Base-by-base conservation (phyloP, 2,113 vertebrate genomes). In the Rhinolophus ferrumequinum region DNA sequence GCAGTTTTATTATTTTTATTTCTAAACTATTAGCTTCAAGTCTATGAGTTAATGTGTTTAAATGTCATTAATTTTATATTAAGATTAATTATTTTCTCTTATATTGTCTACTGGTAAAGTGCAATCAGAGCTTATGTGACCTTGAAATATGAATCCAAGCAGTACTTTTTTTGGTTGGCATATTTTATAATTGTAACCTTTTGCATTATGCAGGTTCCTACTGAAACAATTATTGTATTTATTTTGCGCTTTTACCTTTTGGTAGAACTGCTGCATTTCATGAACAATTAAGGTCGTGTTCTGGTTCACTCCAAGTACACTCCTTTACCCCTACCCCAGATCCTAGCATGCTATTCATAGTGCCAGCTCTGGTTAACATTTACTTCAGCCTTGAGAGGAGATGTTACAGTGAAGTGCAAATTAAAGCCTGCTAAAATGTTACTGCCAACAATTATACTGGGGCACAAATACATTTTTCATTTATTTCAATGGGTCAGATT, bases 401-500 rank as follows among this genome's bases (percentile, higher is more conserved):
- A 97, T 98, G 98, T 98, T 98, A 97, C 97, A 99, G 96, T 98
- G 97, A 98, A 98, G 97, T 97, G 92, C 97, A 98, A 98, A 98
- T 99, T 99, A 98, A 97, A 97, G 81, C 85, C 97, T 98, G 90
- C 97, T 98, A 97, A 99, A 98, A 97, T 95, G 96, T 98, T 99
- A 98, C 98, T 98, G 98, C 98, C 98, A 98, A 98, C 97, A 98
- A 98, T 99, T 98, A 98, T 88, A 97, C 97, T 95, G 94, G 98
- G 98, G 91, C 84, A 97, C 96, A 98, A 98, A 98, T 98, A 98
- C 98, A 98, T 98, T 98, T 98, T 98, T 99, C 97, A 98, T 98
- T 98, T 98, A 98, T 98, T 98, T 98, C 98, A 52, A 94, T 97
- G 98, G 99, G 99, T 99, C 98, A 99, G 97, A 98, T 98, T 98